Conservation (phyloP, 2,888 invertebrate genomes). For the Schizotus pectinicornis region DNA sequence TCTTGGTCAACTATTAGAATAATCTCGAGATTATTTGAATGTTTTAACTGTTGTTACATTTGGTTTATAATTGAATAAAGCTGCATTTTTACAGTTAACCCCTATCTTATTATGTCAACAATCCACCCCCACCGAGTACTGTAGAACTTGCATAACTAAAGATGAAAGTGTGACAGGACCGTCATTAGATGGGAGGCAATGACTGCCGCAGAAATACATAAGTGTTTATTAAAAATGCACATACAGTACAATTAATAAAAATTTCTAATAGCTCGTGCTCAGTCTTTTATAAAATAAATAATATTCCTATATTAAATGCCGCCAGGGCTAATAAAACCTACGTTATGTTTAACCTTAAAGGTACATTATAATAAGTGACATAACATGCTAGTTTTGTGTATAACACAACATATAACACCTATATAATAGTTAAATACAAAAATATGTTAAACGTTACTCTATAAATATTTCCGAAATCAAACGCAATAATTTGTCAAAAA, state of each 20-base stretch:
- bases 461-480: slow-evolving; percentile 19
- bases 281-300: slow-evolving; percentile 46
- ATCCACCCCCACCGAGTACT: too few species aligned
- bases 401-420: slow-evolving; percentile 40
- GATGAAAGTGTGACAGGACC: too few species aligned
- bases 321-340: slow-evolving; percentile 31
- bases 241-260: slow-evolving; percentile 45
- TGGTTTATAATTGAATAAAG: slow-evolving; percentile 57
- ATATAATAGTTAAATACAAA: slow-evolving; percentile 40
- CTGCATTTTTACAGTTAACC: slow-evolving; percentile 56
- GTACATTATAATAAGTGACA: slow-evolving; percentile 22
- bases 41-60: slow-evolving; percentile 57
- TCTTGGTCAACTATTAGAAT: slow-evolving; percentile 57
- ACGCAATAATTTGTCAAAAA: slow-evolving; percentile 3
- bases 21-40: slow-evolving; percentile 51
- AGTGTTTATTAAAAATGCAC: slow-evolving; percentile 45
- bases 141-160: too few species aligned
- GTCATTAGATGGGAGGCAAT: neutral
- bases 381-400: slow-evolving; percentile 27
- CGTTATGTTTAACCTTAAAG: slow-evolving; percentile 17
- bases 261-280: slow-evolving; percentile 47
- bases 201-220: slow-evolving; percentile 3
- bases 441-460: slow-evolving; percentile 35
- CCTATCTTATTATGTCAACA: too few species aligned
- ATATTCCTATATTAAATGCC: slow-evolving; percentile 37